A percentile compares a stretch with the other conserved stretches of the same genome.
These are phyloP conservation scores for Spondyliosoma cantharus DNA, from an alignment of 2,797 vertebrate genomes.

Conservation along the genomic window DNA sequence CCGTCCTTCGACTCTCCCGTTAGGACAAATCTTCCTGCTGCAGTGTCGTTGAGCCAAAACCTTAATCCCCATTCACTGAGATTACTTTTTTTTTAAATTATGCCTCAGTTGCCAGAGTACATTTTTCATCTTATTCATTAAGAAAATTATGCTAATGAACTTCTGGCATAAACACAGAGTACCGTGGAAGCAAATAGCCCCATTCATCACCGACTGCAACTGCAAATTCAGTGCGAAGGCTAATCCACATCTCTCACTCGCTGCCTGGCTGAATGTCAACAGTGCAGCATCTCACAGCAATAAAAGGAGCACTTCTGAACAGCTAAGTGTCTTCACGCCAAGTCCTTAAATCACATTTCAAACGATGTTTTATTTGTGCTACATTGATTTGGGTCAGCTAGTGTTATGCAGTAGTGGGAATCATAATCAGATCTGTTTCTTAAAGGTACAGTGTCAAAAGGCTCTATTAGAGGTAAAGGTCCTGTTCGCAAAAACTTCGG, in stretches of 20 bases:
- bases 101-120: conserved; percentile 6
- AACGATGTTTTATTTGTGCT: not conserved
- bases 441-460: not conserved
- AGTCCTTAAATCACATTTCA: conserved; percentile 3
- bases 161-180: conserved; percentile 48
- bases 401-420: not conserved
- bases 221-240: conserved; percentile 10
- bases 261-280: conserved; percentile 46
- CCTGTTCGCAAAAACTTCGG: too few relatives aligned
- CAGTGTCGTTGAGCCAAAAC: conserved; percentile 2
- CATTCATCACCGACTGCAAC: conserved; percentile 33
- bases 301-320: conserved; percentile 18
- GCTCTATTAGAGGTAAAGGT: too few relatives aligned
- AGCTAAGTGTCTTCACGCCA: not conserved
- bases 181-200: conserved; percentile 32
- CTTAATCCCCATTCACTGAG: not conserved
- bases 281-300: conserved; percentile 9
- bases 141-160: conserved; percentile 56
- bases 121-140: conserved; percentile 52
- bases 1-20: not conserved
- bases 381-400: not conserved
- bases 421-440: not conserved
- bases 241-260: conserved; percentile 18
- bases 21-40: not conserved
- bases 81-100: conserved; percentile 13